A percentile compares a stretch with the other conserved stretches of the same genome.
These are phyloP conservation scores for Volucella zonaria DNA, from an alignment of 2,888 invertebrate genomes.

Conservation along the genomic window DNA sequence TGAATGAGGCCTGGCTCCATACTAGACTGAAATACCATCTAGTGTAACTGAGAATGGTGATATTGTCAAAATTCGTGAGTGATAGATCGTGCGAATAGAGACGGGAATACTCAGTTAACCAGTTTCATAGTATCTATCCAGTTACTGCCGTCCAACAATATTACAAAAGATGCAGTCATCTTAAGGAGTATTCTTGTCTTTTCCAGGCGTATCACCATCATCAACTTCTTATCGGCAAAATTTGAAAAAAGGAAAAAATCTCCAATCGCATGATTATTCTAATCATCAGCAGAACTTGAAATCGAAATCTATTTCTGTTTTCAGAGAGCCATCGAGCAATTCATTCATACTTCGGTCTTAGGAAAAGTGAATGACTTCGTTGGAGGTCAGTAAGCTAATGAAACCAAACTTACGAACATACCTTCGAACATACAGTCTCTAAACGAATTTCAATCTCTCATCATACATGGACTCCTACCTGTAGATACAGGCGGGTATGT, in stretches of 20 bases:
- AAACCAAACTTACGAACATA: not conserved
- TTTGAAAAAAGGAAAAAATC: not conserved
- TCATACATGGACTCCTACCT: not conserved
- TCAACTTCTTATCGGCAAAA: too few species aligned
- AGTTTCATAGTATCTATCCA: too few species aligned
- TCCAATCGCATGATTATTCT: slow-evolving; percentile 38
- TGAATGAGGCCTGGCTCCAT: too few species aligned
- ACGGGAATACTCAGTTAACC: too few species aligned
- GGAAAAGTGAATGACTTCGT: slow-evolving; percentile 52
- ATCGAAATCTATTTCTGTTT: slow-evolving; percentile 36
- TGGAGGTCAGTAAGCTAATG: slow-evolving; percentile 52
- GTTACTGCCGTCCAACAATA: too few species aligned
- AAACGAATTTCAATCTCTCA: slow-evolving; percentile 8
- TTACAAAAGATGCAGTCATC: too few species aligned
- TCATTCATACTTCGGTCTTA: slow-evolving; percentile 27
- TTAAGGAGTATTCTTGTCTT: too few species aligned
- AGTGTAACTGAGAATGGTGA: too few species aligned
- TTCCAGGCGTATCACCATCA: too few species aligned
- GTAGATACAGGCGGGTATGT: not conserved
- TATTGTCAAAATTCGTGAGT: too few species aligned
- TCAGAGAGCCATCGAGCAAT: slow-evolving; percentile 5
- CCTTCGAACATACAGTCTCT: not conserved
- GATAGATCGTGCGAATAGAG: too few species aligned
- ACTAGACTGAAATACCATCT: too few species aligned
- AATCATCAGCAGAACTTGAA: slow-evolving; percentile 15